Percentiles rank a stretch among this genome's conserved stretches.
Conservation (phyloP, 2,888 invertebrate genomes). For the Monopis laevigella region DNA sequence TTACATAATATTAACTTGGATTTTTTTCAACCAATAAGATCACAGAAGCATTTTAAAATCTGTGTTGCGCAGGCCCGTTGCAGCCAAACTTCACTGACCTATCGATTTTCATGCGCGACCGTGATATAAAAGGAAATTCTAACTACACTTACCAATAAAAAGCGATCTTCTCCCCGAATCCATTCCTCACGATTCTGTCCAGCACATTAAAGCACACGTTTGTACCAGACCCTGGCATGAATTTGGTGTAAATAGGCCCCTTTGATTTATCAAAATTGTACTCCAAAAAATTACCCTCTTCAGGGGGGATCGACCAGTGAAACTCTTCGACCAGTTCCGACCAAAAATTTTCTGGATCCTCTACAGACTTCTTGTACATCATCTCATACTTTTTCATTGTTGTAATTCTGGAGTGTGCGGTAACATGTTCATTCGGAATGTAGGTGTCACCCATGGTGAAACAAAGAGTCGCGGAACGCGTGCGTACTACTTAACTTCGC, state of each 20-base stretch:
- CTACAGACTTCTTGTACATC: conserved; percentile 86
- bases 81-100: conserved; percentile 42
- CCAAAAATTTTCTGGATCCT: conserved; percentile 94
- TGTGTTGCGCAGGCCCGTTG: not conserved
- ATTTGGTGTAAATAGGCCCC: conserved; percentile 91
- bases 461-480: not conserved
- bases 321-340: conserved; percentile 91
- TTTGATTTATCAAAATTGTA: conserved; percentile 92
- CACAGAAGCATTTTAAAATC: not conserved
- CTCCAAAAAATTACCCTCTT: conserved; percentile 80
- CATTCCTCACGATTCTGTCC: conserved; percentile 90
- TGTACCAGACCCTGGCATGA: conserved; percentile 95
- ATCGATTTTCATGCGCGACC: conserved; percentile 7
- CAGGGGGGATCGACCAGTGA: conserved; percentile 86
- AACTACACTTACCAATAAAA: conserved; percentile 90
- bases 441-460: conserved; percentile 76
- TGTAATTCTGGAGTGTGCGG: conserved; percentile 69
- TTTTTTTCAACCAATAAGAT: no score
- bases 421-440: conserved; percentile 70
- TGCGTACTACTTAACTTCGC: conserved; percentile 4
- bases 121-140: not conserved
- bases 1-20: no score
- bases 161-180: conserved; percentile 89
- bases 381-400: conserved; percentile 77
- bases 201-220: conserved; percentile 96